Percentiles rank a stretch among this genome's conserved stretches.
phyloP scores from a whole-genome alignment of 2,113 vertebrate species.

The Saguinus midas region DNA sequence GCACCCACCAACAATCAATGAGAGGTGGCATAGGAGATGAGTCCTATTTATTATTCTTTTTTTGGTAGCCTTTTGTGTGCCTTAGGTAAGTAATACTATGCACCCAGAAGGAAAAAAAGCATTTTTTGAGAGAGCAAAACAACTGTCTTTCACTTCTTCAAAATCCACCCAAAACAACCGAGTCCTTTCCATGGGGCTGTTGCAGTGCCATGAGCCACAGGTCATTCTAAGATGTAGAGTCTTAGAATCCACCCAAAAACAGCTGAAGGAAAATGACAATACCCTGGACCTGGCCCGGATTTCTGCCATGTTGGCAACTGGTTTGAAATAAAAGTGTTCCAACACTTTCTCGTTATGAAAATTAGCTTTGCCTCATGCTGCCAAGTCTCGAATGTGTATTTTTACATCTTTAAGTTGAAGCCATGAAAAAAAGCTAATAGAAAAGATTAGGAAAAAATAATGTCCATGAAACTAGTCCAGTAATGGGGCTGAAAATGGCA shows the following conservation, averaged over 20 bases:
- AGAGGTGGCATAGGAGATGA: neutral
- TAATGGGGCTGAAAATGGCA: neutral
- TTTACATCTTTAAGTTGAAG: slow-evolving; percentile 21
- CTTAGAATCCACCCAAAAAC: neutral
- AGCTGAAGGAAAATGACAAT: neutral
- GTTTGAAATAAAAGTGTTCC: neutral
- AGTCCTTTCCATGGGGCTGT: neutral
- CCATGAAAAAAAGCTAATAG: neutral
- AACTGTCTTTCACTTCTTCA: neutral
- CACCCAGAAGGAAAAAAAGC: neutral
- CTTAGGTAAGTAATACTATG: neutral
- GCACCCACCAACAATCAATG: neutral
- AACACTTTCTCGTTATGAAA: neutral
- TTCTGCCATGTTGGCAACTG: neutral
- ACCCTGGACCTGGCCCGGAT: neutral
- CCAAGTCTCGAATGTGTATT: neutral
- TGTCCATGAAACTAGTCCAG: neutral
- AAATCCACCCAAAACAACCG: neutral
- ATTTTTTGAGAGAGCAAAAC: neutral
- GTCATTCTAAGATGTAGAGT: neutral
- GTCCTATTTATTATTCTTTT: neutral
- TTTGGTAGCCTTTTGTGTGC: neutral
- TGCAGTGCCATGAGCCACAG: neutral
- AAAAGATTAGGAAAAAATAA: neutral
- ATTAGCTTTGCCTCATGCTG: neutral